These are phyloP conservation scores for Pelagia noctiluca DNA, from an alignment of 30 jellyfish, hydroid and myxozoan genomes.

Conservation along the genomic window DNA sequence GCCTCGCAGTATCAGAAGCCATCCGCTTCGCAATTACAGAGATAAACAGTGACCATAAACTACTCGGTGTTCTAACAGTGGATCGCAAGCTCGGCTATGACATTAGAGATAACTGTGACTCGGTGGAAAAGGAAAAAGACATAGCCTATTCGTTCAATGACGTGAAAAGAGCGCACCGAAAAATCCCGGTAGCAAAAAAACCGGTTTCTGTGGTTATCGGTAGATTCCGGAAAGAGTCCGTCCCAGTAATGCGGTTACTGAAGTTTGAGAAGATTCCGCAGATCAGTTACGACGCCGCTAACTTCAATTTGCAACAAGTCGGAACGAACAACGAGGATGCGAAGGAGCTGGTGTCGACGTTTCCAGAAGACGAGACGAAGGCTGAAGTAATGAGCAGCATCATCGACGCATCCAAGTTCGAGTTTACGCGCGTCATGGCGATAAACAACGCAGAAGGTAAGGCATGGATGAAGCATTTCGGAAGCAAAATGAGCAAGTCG, in stretches of 20 bases:
- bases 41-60: constrained; percentile 63
- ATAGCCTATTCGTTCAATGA: constrained; percentile 73
- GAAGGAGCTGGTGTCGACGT: constrained; percentile 51
- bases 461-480: constrained; percentile 52
- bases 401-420: constrained; percentile 50
- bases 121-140: constrained; percentile 62
- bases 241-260: constrained; percentile 58
- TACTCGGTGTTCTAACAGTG: constrained; percentile 49
- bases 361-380: constrained; percentile 81
- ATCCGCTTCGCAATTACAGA: constrained; percentile 67
- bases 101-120: constrained; percentile 83
- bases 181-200: constrained; percentile 31
- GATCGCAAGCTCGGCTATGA: constrained; percentile 78
- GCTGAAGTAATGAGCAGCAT: constrained; percentile 64
- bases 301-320: constrained; percentile 54
- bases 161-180: constrained; percentile 53
- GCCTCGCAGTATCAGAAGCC: constrained; percentile 78
- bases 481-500: neutral
- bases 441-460: constrained; percentile 74
- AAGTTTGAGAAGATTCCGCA: constrained; percentile 79
- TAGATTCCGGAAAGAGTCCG: constrained; percentile 41
- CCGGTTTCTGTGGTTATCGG: constrained; percentile 88
- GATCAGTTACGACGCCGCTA: constrained; percentile 75
- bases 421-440: constrained; percentile 73
- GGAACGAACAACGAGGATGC: constrained; percentile 51